phyloP scores from a whole-genome alignment of 2,797 vertebrate species.

The Acomys russatus region DNA sequence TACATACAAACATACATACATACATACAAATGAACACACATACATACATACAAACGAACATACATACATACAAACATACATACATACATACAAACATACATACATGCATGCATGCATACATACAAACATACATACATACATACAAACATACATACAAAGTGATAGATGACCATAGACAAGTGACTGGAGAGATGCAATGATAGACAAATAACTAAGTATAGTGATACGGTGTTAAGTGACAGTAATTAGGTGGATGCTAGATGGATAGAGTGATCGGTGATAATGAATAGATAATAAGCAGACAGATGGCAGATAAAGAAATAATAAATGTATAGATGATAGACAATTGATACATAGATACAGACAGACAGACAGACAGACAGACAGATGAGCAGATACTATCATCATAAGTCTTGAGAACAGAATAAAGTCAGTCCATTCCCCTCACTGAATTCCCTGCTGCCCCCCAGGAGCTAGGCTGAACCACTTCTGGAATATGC shows the following conservation, averaged over 20 bases:
- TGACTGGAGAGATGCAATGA: neutral
- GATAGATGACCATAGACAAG: neutral
- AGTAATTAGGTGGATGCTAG: neutral
- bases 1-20: neutral
- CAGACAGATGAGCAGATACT: neutral
- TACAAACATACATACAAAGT: neutral
- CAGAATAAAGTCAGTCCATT: neutral
- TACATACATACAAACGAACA: too few relatives aligned
- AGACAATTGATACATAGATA: neutral
- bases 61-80: too few relatives aligned
- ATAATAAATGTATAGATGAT: neutral
- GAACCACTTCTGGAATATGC: neutral
- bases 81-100: too few relatives aligned
- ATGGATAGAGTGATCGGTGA: neutral
- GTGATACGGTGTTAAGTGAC: neutral
- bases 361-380: neutral
- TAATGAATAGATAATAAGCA: neutral
- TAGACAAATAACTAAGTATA: neutral
- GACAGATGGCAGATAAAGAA: neutral
- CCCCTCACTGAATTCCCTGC: neutral
- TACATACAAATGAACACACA: too few relatives aligned
- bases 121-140: neutral
- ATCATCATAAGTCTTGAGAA: neutral
- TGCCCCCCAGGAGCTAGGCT: neutral
- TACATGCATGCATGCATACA: neutral